phyloP scores from a whole-genome alignment of 1,140 invertebrate species.

The Arion vulgaris region DNA sequence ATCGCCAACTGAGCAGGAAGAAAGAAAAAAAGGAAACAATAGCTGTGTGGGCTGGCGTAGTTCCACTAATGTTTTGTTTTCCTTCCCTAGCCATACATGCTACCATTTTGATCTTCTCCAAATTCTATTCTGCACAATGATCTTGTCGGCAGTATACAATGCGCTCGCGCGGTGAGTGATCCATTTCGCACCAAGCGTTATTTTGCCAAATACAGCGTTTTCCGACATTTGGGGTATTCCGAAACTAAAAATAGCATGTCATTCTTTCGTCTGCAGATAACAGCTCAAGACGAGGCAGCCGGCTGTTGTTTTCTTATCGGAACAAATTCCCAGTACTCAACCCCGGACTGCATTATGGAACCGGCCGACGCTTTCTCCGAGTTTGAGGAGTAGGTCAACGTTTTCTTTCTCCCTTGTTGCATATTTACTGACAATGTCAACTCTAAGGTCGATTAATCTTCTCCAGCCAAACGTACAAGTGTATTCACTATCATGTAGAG shows the following conservation, averaged over 20 bases:
- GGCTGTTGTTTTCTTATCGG: neutral
- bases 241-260: neutral
- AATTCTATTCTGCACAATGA: too few relatives aligned
- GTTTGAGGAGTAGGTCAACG: neutral
- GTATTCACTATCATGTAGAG: too few relatives aligned
- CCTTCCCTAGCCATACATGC: too few relatives aligned
- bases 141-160: too few relatives aligned
- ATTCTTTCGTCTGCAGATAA: neutral
- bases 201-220: constrained; percentile 4
- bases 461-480: too few relatives aligned
- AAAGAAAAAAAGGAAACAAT: too few relatives aligned
- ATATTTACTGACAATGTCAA: neutral
- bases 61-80: too few relatives aligned
- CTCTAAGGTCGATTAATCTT: too few relatives aligned
- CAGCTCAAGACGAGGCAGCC: neutral
- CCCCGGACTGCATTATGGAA: neutral
- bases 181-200: neutral
- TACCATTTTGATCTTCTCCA: too few relatives aligned
- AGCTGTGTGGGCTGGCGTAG: too few relatives aligned
- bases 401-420: neutral
- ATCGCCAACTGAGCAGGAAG: too few relatives aligned
- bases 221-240: neutral
- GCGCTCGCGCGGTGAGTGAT: too few relatives aligned
- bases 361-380: neutral
- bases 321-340: neutral